phyloP scores from a whole-genome alignment of 2,888 invertebrate species.

The Ophion costatus region DNA sequence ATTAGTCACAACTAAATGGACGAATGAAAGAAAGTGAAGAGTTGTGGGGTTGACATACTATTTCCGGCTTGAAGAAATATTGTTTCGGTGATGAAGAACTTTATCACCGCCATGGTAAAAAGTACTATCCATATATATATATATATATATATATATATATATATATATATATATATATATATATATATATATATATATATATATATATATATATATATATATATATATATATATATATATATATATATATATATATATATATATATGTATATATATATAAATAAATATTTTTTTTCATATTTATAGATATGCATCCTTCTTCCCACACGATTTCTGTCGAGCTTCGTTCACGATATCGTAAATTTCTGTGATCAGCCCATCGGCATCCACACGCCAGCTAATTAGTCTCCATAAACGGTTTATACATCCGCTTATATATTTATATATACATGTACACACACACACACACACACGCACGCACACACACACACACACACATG shows the following conservation, averaged over 20 bases:
- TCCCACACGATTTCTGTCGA: slow-evolving; percentile 33
- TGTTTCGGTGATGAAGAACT: neutral
- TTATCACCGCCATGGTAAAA: neutral
- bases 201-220: neutral
- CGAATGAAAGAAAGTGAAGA: neutral
- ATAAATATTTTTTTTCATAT: too few relatives aligned
- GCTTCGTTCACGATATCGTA: slow-evolving; percentile 65
- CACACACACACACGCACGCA: neutral
- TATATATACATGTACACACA: neutral
- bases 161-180: neutral
- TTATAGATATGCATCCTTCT: slow-evolving; percentile 17
- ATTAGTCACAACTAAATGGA: too few relatives aligned
- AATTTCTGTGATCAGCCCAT: slow-evolving; percentile 71
- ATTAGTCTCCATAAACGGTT: slow-evolving; percentile 62
- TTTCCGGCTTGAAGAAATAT: neutral
- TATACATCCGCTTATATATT: slow-evolving; percentile 10
- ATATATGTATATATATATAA: too few relatives aligned
- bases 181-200: neutral
- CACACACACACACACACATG: neutral
- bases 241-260: neutral
- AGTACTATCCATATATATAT: neutral
- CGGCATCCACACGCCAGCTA: slow-evolving; percentile 64
- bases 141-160: neutral
- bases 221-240: neutral
- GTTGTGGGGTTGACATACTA: neutral